Conservation (phyloP, 2,113 vertebrate genomes). For the Ceyx margarethae region DNA sequence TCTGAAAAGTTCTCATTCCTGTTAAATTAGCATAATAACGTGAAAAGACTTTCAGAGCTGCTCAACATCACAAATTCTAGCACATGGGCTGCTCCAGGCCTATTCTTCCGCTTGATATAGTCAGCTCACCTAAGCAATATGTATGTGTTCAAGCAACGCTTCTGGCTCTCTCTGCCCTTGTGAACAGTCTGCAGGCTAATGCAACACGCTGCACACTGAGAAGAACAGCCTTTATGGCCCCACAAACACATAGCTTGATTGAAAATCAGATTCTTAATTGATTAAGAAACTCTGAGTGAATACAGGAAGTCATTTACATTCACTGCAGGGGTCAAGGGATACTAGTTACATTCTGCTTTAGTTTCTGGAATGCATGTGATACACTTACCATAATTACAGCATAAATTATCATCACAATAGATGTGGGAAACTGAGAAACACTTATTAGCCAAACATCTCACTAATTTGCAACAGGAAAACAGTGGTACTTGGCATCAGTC, state of each 20-base stretch:
- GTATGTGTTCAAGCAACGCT: background rate
- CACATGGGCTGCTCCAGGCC: background rate
- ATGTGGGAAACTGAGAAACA: background rate
- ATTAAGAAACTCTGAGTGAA: background rate
- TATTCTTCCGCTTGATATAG: background rate
- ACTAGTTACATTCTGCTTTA: background rate
- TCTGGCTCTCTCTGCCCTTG: background rate
- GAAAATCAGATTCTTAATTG: background rate
- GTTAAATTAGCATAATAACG: background rate
- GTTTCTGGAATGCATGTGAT: background rate
- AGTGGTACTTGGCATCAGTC: background rate
- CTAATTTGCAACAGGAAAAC: background rate
- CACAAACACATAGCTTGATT: background rate
- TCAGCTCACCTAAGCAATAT: background rate
- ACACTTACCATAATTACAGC: background rate
- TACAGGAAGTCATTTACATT: background rate
- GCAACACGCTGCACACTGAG: fast-evolving
- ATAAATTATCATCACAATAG: background rate
- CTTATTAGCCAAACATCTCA: background rate
- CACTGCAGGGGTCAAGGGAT: background rate
- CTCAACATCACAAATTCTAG: background rate
- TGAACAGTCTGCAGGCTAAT: background rate
- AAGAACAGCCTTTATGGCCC: background rate
- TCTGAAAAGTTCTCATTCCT: background rate
- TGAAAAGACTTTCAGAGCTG: background rate